phyloP scores from a whole-genome alignment of 2,113 vertebrate genomes.

The Ophthalmolycus amberensis region DNA sequence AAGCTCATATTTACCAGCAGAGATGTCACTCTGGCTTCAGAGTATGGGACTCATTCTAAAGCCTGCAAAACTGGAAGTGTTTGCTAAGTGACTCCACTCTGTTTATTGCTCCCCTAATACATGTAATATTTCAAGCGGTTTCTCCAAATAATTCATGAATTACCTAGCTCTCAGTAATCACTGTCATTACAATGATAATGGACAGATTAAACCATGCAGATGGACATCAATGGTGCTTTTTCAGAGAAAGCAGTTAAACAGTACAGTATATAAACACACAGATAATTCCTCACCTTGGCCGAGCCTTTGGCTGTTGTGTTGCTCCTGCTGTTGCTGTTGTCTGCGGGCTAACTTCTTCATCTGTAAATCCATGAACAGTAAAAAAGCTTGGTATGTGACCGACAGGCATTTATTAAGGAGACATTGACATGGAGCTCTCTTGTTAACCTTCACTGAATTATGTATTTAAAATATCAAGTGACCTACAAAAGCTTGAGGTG shows the following conservation, averaged over 20 bases:
- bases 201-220: background rate
- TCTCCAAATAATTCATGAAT: slow-evolving; percentile 37
- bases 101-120: slow-evolving; percentile 49
- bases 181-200: background rate
- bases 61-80: slow-evolving; percentile 45
- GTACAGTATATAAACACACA: background rate
- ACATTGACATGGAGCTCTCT: background rate
- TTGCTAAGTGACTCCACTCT: slow-evolving; percentile 35
- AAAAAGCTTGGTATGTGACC: background rate
- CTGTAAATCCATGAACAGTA: slow-evolving; percentile 73
- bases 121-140: slow-evolving; percentile 47
- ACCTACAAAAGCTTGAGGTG: background rate
- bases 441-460: background rate
- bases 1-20: slow-evolving; percentile 33
- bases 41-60: slow-evolving; percentile 23
- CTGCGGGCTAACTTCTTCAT: slow-evolving; percentile 96
- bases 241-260: background rate
- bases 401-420: background rate
- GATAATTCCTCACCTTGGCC: slow-evolving; percentile 86
- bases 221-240: background rate
- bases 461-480: background rate
- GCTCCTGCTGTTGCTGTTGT: slow-evolving; percentile 95
- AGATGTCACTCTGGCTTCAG: slow-evolving; percentile 26
- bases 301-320: slow-evolving; percentile 90
- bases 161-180: slow-evolving; percentile 2